Evolutionary conservation across 2,888 invertebrate genomes (phyloP), one percentile per base, ranked within the genome.

Genomic region (Synergus japonicus): DNA sequence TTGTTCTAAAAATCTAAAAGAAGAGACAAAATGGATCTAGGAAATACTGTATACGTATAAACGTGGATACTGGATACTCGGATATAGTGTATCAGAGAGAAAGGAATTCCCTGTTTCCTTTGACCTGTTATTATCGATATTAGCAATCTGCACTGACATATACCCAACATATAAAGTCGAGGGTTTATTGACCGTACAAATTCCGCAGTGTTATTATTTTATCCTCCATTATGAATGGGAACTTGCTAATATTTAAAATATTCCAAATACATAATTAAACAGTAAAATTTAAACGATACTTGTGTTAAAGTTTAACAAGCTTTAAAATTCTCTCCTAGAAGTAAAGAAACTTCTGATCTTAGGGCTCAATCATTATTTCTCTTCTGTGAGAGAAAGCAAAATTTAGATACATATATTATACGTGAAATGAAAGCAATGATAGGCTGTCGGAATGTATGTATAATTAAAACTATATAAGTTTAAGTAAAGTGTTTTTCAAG

Each of bases 381-480:
- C 29, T 29, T 29, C 29, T 69, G 69, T 49, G 49, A 69, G 69
- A 69, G 69, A 64, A 64, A 64, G 64, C 37, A 37, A 37, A 15
- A 29, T 22, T 29, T 29, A 29, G 29, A 29, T 29, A 3, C 3
- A 29, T 29, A 29, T 29, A 29, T 29, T 29, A 29, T 29, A 29
- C 29, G 29, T 29, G 29, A 29, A 29, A 29, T 13, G 69, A 69
- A 46, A 46, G 29, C 69, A 69, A 29, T 69, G 69, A 69, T 46
- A 46, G n/a, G 54, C 46, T 10, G 29, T 49, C 4, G 44, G 13
- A 22, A 54, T 73, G 49, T 73, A 54, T 73, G 49, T 73, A 73
- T 22, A 22, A 73, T 54, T 73, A 8, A 73, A 54, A 22, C 37
- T 49, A 73, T 29, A 54, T 54, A 69, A 66, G 37, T 4, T 65